Evolutionary conservation across 2,888 invertebrate species (phyloP), one percentile per base, ranked within the genome.

Genomic region (Stenotaenia linearis): DNA sequence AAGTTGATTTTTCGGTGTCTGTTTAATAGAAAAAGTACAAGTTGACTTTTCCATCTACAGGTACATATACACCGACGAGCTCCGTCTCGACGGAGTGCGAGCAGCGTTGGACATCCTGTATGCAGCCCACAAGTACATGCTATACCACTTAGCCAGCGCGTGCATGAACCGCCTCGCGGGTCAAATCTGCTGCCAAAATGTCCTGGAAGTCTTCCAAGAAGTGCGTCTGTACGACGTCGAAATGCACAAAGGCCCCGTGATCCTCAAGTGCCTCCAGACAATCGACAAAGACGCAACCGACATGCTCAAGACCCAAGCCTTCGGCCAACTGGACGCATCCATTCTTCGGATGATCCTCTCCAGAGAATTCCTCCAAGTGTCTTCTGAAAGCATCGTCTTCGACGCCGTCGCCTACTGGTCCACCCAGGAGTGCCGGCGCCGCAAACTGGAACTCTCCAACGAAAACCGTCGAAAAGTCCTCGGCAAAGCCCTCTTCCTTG

Each of bases 51-150:
- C n/a, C n/a, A 25, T 30, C 82, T 81, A 50, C 85, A 90, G 92
- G 82, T 91, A 90, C 85, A 88, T 92, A 82, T 91, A 92, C 84
- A 90, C 89, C 77, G 90, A 91, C 81, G 89, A 90, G 2, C 89
- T 90, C 12, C 87, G 89, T 77, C 88, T 92, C 75, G 89, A 90
- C 82, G 90, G 91, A 0, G 90, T 91, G 10, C 87, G 87, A 15
- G 91, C 91, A 0, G 92, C 92, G 6, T 88, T 93, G 28, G 89
- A 90, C 50, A 90, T 93, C 0, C 89, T 94, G 30, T 91, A 91
- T 82, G 91, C 92, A 0, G 92, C 93, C 25, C 91, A 92, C 84
- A 91, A 92, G 84, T 92, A 93, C 84, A 88, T 92, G 75, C 91
- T 93, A 83, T 89, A 90, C 6, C 91, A 90, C 23, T 88, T 94